Evolutionary conservation across 2,797 vertebrate genomes (phyloP).

Genomic region (Urocyon cinereoargenteus): DNA sequence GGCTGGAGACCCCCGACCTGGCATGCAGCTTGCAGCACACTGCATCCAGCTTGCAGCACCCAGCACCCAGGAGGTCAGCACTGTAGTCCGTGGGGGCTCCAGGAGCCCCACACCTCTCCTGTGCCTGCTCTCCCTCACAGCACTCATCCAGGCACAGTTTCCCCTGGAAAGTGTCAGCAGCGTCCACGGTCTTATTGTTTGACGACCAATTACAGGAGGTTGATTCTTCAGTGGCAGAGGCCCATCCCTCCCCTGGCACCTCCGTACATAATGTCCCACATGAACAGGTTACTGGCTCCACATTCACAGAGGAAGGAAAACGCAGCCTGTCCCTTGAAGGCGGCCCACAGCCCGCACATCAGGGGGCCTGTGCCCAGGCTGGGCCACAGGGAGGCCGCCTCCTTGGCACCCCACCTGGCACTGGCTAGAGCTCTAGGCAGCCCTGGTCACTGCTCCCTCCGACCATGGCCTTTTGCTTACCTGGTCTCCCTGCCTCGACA

Average conservation of each 20-base stretch:
- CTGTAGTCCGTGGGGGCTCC: not conserved
- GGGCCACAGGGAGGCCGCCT: not conserved
- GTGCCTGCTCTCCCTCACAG: not conserved
- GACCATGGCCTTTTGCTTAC: conserved; percentile 83
- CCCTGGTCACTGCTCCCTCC: no score
- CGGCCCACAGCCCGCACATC: no score
- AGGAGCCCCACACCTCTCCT: no score
- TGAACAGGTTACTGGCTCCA: no score
- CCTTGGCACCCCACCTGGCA: accelerated
- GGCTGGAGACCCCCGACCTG: not conserved
- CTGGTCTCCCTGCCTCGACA: conserved; percentile 96
- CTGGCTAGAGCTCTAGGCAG: not conserved
- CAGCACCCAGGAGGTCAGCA: not conserved
- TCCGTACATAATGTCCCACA: no score
- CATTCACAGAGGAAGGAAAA: no score
- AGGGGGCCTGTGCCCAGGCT: not conserved
- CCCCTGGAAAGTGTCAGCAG: not conserved
- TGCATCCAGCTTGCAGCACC: no score
- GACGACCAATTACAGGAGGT: not conserved
- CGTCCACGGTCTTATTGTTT: not conserved
- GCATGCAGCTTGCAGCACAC: no score
- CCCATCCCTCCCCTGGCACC: no score
- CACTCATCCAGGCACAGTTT: not conserved
- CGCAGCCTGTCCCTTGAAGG: no score
- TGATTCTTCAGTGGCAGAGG: not conserved